phyloP scores from a whole-genome alignment of 2,888 invertebrate genomes.

The Meloe dianella region DNA sequence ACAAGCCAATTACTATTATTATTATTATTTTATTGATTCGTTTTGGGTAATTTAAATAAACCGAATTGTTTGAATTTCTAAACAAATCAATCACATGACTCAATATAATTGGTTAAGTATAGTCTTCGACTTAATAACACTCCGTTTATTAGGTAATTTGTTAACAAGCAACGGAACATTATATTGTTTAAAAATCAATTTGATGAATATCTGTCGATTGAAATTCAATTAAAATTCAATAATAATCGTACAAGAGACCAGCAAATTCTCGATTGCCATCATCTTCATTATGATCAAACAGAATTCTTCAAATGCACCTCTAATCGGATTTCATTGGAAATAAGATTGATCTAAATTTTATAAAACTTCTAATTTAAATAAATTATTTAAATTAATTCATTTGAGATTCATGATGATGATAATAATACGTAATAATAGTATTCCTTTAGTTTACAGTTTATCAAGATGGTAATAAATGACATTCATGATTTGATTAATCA shows the following conservation, averaged over 20 bases:
- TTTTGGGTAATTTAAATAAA: neutral
- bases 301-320: neutral
- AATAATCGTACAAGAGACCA: no score
- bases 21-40: neutral
- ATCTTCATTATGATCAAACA: neutral
- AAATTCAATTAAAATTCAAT: conserved; percentile 3
- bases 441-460: neutral
- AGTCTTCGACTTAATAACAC: no score
- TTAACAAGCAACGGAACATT: neutral
- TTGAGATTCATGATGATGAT: neutral
- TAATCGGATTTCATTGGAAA: neutral
- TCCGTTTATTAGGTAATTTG: conserved; percentile 1
- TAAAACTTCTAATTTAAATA: neutral
- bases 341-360: neutral
- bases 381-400: neutral
- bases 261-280: neutral
- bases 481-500: neutral
- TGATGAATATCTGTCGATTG: neutral
- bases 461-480: neutral
- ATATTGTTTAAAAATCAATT: conserved; percentile 5
- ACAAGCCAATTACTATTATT: neutral
- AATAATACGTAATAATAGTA: neutral
- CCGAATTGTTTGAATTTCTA: no score
- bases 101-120: no score
- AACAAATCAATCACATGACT: no score